A percentile compares a stretch with the other conserved stretches of the same genome.
Conservation (phyloP, 64 coral and sea anemone species). For the Dendronephthya gigantea region DNA sequence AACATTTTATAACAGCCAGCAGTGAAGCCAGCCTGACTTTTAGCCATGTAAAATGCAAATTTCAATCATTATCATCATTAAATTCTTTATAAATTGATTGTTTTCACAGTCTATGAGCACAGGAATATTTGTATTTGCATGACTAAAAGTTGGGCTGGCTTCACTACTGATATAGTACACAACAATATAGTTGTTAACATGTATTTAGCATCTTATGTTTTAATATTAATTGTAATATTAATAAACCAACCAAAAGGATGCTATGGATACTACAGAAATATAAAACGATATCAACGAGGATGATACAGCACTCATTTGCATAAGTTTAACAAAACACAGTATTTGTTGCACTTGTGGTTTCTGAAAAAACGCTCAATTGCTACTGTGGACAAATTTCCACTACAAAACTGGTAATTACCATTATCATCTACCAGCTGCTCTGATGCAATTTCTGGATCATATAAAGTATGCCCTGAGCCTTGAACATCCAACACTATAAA, state of each 20-base stretch:
- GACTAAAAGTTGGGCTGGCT: no score
- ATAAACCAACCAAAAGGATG: no score
- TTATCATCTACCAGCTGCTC: slow-evolving; percentile 13
- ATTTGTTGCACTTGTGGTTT: slow-evolving; percentile 30
- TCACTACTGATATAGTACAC: neutral
- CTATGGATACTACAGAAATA: no score
- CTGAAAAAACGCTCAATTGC: slow-evolving; percentile 27
- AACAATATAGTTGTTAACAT: neutral
- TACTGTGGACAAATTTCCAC: slow-evolving; percentile 25
- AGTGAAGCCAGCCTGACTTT: no score
- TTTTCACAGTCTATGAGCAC: no score
- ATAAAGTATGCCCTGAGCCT: slow-evolving; percentile 35
- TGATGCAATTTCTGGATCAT: slow-evolving; percentile 46
- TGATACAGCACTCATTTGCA: neutral
- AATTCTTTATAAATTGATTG: no score
- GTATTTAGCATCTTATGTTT: no score
- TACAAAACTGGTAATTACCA: slow-evolving; percentile 21
- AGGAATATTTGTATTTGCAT: no score
- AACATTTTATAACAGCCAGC: no score
- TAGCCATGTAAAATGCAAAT: no score
- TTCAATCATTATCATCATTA: no score
- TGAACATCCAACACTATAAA: slow-evolving; percentile 24
- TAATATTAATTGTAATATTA: no score
- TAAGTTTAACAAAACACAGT: slow-evolving; percentile 19
- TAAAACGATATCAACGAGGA: neutral